Conservation (phyloP, 2,888 invertebrate species). For the Drosophila paucipuncta region DNA sequence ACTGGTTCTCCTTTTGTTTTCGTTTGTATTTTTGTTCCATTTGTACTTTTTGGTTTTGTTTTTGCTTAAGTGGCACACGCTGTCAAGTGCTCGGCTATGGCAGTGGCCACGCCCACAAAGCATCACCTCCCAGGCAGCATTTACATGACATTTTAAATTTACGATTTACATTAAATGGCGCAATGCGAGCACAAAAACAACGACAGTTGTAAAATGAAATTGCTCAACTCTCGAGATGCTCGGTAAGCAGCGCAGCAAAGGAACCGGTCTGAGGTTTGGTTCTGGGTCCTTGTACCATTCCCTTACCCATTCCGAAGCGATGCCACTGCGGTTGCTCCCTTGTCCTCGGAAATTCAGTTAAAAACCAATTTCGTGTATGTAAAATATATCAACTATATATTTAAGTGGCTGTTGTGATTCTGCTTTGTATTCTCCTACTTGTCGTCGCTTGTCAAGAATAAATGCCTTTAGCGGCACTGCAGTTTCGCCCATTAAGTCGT, state of each 20-base stretch:
- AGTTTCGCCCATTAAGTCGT: constrained; percentile 65
- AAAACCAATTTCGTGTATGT: constrained; percentile 81
- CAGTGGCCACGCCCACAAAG: constrained; percentile 58
- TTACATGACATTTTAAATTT: constrained; percentile 81
- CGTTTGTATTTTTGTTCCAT: constrained; percentile 30
- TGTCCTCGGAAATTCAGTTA: constrained; percentile 67
- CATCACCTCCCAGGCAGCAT: constrained; percentile 53
- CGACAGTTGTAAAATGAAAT: constrained; percentile 78
- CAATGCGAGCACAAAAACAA: constrained; percentile 66
- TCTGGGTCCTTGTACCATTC: not conserved
- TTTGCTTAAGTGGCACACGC: constrained; percentile 58
- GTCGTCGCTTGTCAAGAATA: constrained; percentile 71
- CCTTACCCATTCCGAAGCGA: constrained; percentile 14
- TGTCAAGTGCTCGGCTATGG: constrained; percentile 50
- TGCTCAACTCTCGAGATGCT: constrained; percentile 65
- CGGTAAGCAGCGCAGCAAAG: constrained; percentile 1
- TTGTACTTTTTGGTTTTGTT: constrained; percentile 9
- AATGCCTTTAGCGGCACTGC: constrained; percentile 62
- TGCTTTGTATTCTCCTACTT: constrained; percentile 52
- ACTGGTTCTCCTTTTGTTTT: constrained; percentile 49
- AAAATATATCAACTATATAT: constrained; percentile 78
- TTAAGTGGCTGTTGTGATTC: constrained; percentile 70
- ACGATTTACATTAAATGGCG: constrained; percentile 80
- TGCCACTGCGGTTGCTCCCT: constrained; percentile 42
- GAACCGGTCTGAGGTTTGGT: constrained; percentile 9